These are phyloP conservation scores for Pelmatolapia mariae DNA, from an alignment of 2,113 vertebrate genomes.

Conservation along the genomic window DNA sequence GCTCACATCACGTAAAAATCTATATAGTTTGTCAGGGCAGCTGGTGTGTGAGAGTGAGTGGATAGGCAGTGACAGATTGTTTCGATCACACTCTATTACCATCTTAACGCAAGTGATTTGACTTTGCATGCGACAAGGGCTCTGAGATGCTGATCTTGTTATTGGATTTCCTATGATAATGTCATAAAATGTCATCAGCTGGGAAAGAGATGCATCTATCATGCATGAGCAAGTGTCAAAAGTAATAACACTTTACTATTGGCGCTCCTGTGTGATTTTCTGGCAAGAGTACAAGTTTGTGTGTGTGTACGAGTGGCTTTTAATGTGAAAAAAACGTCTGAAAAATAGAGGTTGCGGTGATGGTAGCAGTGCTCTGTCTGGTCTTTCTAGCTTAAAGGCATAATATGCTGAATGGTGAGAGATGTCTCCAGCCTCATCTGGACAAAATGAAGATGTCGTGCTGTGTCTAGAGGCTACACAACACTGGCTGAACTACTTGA, in stretches of 20 bases:
- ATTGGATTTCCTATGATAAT: slow-evolving; percentile 74
- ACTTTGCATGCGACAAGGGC: slow-evolving; percentile 58
- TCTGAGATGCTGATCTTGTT: slow-evolving; percentile 59
- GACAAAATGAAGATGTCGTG: slow-evolving; percentile 19
- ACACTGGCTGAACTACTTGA: slow-evolving; percentile 1
- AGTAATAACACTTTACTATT: slow-evolving; percentile 64
- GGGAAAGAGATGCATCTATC: slow-evolving; percentile 65
- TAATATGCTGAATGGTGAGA: not conserved
- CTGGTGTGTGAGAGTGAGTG: slow-evolving; percentile 3
- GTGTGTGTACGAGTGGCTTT: not conserved
- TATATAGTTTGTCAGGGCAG: slow-evolving; percentile 55
- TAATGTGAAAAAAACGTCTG: not conserved
- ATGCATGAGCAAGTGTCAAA: slow-evolving; percentile 49
- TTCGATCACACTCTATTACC: slow-evolving; percentile 68
- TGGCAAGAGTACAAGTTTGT: slow-evolving; percentile 11
- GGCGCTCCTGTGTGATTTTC: slow-evolving; percentile 25
- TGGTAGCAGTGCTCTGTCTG: not conserved
- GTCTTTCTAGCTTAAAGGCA: slow-evolving; percentile 15
- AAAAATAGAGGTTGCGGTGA: not conserved
- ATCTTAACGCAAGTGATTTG: slow-evolving; percentile 67
- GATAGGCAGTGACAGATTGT: slow-evolving; percentile 62
- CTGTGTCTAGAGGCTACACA: slow-evolving; percentile 27
- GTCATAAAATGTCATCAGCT: slow-evolving; percentile 66
- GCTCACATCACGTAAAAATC: slow-evolving; percentile 68
- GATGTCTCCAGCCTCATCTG: slow-evolving; percentile 6